Evolutionary conservation across 1,140 invertebrate genomes (phyloP).

Genomic region (Drosophila mayri): DNA sequence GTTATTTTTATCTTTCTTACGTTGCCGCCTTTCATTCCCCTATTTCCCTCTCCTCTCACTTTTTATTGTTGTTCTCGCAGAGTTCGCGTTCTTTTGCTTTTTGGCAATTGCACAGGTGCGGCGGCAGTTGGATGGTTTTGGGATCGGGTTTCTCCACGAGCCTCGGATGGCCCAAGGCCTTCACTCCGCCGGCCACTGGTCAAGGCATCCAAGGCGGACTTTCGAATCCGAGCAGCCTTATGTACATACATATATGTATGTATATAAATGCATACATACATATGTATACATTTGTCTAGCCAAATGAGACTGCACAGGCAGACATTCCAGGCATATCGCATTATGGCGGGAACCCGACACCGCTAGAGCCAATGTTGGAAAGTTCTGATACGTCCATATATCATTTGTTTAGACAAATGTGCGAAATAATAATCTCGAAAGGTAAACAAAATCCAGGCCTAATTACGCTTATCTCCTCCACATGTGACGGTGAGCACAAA

Average conservation of each 20-base stretch:
- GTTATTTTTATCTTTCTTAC: slow-evolving; percentile 21
- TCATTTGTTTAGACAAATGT: slow-evolving; percentile 37
- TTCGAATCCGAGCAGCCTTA: slow-evolving; percentile 25
- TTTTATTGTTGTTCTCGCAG: slow-evolving; percentile 17
- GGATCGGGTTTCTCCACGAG: slow-evolving; percentile 54
- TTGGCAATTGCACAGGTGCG: slow-evolving; percentile 65
- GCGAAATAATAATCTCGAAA: slow-evolving; percentile 37
- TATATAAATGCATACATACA: background rate
- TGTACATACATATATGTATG: background rate
- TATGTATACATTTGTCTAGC: slow-evolving; percentile 8
- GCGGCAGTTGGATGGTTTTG: slow-evolving; percentile 52
- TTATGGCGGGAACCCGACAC: slow-evolving; percentile 24
- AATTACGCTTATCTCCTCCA: slow-evolving; percentile 57
- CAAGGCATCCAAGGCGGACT: slow-evolving; percentile 33
- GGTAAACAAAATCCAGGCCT: slow-evolving; percentile 39
- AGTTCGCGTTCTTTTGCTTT: slow-evolving; percentile 36
- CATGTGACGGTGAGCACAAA: slow-evolving; percentile 35
- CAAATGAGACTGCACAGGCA: slow-evolving; percentile 11
- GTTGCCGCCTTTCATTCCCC: slow-evolving; percentile 3
- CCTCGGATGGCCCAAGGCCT: slow-evolving; percentile 44
- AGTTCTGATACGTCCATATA: slow-evolving; percentile 8
- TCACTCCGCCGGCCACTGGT: slow-evolving; percentile 2
- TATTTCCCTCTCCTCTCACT: background rate
- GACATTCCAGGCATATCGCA: slow-evolving; percentile 28
- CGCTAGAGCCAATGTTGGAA: background rate